A percentile compares a stretch with the other conserved stretches of the same genome.
phyloP scores from a whole-genome alignment of 2,797 vertebrate genomes.

The Microchirus variegatus region DNA sequence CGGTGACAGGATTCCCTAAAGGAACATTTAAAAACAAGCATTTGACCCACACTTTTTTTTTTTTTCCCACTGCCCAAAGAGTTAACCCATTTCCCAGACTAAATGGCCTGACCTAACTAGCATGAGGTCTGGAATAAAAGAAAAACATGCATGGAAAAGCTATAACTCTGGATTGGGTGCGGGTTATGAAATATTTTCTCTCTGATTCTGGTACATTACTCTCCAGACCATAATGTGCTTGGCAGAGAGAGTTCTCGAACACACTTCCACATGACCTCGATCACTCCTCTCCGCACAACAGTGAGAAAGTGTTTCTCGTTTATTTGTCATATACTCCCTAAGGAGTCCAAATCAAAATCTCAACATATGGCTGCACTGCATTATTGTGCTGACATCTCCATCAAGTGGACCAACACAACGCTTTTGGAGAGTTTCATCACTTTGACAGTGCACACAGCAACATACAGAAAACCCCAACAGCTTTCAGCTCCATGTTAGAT shows the following conservation, averaged over 20 bases:
- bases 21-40: conserved; percentile 45
- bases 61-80: conserved; percentile 43
- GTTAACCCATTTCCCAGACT: conserved; percentile 54
- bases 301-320: conserved; percentile 53
- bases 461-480: conserved; percentile 20
- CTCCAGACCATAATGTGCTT: conserved; percentile 44
- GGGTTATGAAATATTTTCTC: conserved; percentile 24
- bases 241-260: conserved; percentile 23
- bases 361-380: conserved; percentile 62
- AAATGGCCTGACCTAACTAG: conserved; percentile 36
- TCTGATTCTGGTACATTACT: conserved; percentile 27
- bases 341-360: conserved; percentile 55
- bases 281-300: conserved; percentile 46
- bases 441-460: conserved; percentile 30
- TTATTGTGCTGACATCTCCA: conserved; percentile 39
- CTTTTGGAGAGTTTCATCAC: conserved; percentile 29
- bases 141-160: conserved; percentile 4
- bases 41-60: conserved; percentile 57
- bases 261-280: conserved; percentile 46
- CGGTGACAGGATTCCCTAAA: conserved; percentile 49
- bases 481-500: conserved; percentile 24
- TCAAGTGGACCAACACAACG: conserved; percentile 37
- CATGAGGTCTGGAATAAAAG: conserved; percentile 9
- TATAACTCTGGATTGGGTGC: conserved; percentile 10
- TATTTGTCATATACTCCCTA: conserved; percentile 35